Evolutionary conservation across 2,113 vertebrate species (phyloP).

Genomic region (Notiomystis cincta): DNA sequence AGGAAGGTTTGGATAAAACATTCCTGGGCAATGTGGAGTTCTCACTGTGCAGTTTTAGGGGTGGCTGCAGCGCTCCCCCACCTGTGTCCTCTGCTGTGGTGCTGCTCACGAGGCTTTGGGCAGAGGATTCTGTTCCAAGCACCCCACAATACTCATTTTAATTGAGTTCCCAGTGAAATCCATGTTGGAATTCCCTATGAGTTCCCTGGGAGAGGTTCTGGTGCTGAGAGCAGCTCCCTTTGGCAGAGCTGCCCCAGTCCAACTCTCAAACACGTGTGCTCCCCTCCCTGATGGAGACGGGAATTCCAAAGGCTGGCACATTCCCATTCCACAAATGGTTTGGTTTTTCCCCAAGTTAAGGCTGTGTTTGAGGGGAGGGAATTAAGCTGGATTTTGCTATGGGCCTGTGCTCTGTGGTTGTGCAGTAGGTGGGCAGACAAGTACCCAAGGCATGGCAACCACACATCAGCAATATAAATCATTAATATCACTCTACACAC

Average conservation of each 20-base stretch:
- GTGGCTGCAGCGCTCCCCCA: background rate
- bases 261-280: background rate
- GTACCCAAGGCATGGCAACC: accelerated
- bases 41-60: background rate
- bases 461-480: background rate
- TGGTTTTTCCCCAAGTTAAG: background rate
- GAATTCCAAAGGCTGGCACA: background rate
- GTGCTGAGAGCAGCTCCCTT: background rate
- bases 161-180: background rate
- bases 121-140: background rate
- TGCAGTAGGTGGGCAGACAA: background rate
- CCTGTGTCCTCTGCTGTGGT: background rate
- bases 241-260: background rate
- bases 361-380: background rate
- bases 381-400: background rate
- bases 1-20: background rate
- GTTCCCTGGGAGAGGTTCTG: background rate
- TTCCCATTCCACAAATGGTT: accelerated
- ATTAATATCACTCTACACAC: background rate
- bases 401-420: background rate
- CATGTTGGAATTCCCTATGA: accelerated
- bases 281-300: background rate
- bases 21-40: background rate
- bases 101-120: background rate
- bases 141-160: background rate